These are phyloP conservation scores for Apeltes quadracus DNA, from an alignment of 2,113 vertebrate genomes.

Conservation along the genomic window DNA sequence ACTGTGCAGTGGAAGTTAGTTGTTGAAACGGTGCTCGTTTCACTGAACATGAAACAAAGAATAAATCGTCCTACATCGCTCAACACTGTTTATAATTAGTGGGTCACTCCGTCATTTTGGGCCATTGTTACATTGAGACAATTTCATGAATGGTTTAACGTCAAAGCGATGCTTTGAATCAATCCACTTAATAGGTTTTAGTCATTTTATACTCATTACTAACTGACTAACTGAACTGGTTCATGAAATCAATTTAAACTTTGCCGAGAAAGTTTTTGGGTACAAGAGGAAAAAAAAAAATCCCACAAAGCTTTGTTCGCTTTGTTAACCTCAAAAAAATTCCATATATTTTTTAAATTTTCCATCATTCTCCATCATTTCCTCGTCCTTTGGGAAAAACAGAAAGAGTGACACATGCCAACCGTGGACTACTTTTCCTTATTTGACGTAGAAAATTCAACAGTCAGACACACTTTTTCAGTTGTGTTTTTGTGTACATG, in stretches of 20 bases:
- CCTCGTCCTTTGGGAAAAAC: neutral
- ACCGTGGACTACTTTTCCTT: neutral
- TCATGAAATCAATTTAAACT: neutral
- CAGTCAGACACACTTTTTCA: neutral
- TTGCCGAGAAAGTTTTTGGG: neutral
- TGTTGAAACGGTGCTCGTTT: too few relatives aligned
- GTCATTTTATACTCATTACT: neutral
- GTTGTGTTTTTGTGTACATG: neutral
- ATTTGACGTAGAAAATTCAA: neutral
- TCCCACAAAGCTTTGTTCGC: too few relatives aligned
- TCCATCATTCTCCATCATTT: too few relatives aligned
- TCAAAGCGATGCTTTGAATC: too few relatives aligned
- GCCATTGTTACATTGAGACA: too few relatives aligned
- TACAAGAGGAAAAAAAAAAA: neutral
- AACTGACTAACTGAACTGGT: neutral
- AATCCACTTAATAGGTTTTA: neutral
- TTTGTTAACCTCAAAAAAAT: too few relatives aligned
- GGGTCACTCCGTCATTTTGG: too few relatives aligned
- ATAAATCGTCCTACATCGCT: too few relatives aligned
- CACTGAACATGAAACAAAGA: too few relatives aligned
- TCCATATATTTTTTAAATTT: too few relatives aligned
- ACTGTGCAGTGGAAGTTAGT: too few relatives aligned
- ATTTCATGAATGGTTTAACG: too few relatives aligned
- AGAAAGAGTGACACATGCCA: neutral
- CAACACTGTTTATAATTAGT: neutral